phyloP scores from a whole-genome alignment of 2,888 invertebrate genomes.

The Drosophila mimica region DNA sequence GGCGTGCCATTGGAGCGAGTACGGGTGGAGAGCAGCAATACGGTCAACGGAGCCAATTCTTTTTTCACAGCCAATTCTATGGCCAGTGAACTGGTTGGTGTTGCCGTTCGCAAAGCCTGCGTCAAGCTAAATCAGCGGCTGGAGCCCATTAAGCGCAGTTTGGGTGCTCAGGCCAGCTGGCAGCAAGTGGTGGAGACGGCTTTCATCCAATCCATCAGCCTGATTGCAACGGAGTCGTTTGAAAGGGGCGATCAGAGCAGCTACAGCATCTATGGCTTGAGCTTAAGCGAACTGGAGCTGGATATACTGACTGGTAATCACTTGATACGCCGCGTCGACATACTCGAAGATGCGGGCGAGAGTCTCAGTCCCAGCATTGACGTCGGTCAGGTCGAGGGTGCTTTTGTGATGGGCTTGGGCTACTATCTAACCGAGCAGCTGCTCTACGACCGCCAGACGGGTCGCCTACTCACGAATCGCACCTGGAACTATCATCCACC shows the following conservation, averaged over 20 bases:
- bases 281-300: conserved; percentile 90
- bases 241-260: conserved; percentile 85
- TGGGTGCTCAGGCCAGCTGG: conserved; percentile 85
- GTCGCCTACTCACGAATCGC: conserved; percentile 89
- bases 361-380: conserved; percentile 91
- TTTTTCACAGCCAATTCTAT: conserved; percentile 87
- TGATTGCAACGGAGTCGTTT: conserved; percentile 88
- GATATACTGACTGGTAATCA: conserved; percentile 92
- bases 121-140: conserved; percentile 87
- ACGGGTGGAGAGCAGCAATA: conserved; percentile 55
- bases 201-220: conserved; percentile 84
- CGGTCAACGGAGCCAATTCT: conserved; percentile 86
- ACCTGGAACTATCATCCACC: conserved; percentile 94
- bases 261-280: conserved; percentile 88
- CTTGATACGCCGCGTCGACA: conserved; percentile 88
- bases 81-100: conserved; percentile 88
- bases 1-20: conserved; percentile 85
- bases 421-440: conserved; percentile 91
- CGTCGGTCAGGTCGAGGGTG: conserved; percentile 92
- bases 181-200: conserved; percentile 80
- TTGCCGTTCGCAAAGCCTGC: conserved; percentile 88
- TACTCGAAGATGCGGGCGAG: conserved; percentile 90
- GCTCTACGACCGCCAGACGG: conserved; percentile 88
- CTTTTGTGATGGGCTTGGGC: conserved; percentile 92
- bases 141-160: conserved; percentile 86